These are phyloP conservation scores for Agrypnus murinus DNA, from an alignment of 2,888 invertebrate species.

Conservation along the genomic window DNA sequence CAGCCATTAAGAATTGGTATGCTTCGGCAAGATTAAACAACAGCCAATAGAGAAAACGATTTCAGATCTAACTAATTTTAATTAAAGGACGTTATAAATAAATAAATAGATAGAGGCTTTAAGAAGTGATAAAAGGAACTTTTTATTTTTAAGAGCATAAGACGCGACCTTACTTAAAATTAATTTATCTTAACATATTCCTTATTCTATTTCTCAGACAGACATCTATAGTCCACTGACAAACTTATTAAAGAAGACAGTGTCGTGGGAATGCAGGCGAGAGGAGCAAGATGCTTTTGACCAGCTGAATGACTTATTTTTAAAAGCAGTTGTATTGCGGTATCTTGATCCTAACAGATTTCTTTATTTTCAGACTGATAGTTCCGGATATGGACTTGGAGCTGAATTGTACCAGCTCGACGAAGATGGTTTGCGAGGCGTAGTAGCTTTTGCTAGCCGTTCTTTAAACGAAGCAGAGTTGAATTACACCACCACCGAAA, in stretches of 20 bases:
- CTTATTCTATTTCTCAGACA: too few species aligned
- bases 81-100: too few species aligned
- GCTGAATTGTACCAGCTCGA: conserved; percentile 35
- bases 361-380: conserved; percentile 40
- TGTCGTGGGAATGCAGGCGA: conserved; percentile 41
- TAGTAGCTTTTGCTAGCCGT: conserved; percentile 30
- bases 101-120: too few species aligned
- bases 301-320: conserved; percentile 36
- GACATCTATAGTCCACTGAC: conserved; percentile 32
- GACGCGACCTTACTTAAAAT: too few species aligned
- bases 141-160: too few species aligned
- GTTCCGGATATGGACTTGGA: conserved; percentile 42
- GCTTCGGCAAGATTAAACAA: too few species aligned
- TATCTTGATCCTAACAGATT: conserved; percentile 20
- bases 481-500: conserved; percentile 53
- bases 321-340: conserved; percentile 27
- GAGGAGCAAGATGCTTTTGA: conserved; percentile 34
- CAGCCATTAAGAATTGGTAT: too few species aligned
- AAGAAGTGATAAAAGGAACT: too few species aligned
- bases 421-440: background rate
- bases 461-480: conserved; percentile 10
- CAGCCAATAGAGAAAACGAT: too few species aligned
- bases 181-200: too few species aligned
- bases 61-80: too few species aligned
- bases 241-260: conserved; percentile 45